Evolutionary conservation across 2,797 vertebrate species (phyloP).

Genomic region (Chelmon rostratus): DNA sequence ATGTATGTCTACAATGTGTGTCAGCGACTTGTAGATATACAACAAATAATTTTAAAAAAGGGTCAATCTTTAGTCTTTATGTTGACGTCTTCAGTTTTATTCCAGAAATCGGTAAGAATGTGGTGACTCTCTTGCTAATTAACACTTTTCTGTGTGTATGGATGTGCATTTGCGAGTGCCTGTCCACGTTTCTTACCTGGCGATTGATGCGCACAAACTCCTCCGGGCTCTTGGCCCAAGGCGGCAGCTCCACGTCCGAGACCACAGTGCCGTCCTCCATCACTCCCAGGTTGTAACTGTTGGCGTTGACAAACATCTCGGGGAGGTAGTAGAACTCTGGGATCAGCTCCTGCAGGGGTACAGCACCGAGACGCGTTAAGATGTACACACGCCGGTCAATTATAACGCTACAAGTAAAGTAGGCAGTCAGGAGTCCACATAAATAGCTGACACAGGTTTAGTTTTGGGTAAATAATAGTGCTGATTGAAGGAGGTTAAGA

Average conservation of each 20-base stretch:
- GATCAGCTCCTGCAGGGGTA: slow-evolving; percentile 91
- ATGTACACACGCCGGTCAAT: no score
- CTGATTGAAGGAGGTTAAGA: background rate
- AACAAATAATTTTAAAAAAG: background rate
- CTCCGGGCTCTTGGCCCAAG: slow-evolving; percentile 98
- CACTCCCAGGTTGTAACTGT: slow-evolving; percentile 96
- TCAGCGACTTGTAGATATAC: background rate
- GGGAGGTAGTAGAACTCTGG: slow-evolving; percentile 99
- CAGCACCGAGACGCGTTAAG: slow-evolving; percentile 61
- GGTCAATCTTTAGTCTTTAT: background rate
- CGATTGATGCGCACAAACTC: slow-evolving; percentile 97
- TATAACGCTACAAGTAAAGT: background rate
- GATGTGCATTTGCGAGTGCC: background rate
- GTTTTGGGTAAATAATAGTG: background rate
- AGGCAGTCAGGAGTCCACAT: background rate
- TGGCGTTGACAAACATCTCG: slow-evolving; percentile 99
- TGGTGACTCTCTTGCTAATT: background rate
- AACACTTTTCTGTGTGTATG: background rate
- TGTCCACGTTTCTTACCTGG: slow-evolving; percentile 87
- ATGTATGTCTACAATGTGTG: background rate
- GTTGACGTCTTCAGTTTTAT: no score
- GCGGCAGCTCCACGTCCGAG: slow-evolving; percentile 97
- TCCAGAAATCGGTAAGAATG: no score
- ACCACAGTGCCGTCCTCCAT: slow-evolving; percentile 97
- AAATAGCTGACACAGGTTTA: background rate